These are phyloP conservation scores for Chironomus striatipennis DNA, from an alignment of 1,140 invertebrate genomes.

Conservation along the genomic window DNA sequence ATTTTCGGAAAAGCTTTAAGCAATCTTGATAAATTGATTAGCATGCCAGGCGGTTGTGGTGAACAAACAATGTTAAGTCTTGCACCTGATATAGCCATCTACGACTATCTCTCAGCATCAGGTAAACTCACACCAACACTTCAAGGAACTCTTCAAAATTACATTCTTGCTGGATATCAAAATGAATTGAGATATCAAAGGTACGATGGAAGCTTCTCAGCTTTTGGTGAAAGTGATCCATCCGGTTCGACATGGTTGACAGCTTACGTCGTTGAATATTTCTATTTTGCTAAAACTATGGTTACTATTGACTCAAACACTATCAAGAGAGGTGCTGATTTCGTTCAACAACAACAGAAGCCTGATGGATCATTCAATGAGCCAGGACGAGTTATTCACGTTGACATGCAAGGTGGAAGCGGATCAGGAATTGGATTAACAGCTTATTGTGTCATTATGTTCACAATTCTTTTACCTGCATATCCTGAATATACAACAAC, in stretches of 20 bases:
- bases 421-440: conserved; percentile 62
- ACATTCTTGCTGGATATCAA: conserved; percentile 84
- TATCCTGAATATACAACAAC: background rate
- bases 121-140: conserved; percentile 32
- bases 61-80: conserved; percentile 94
- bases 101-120: conserved; percentile 56
- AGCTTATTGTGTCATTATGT: conserved; percentile 66
- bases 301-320: conserved; percentile 71
- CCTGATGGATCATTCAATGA: background rate
- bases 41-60: conserved; percentile 82
- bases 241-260: conserved; percentile 94
- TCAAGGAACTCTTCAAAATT: conserved; percentile 60
- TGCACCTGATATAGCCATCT: conserved; percentile 79
- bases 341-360: background rate
- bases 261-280: conserved; percentile 82
- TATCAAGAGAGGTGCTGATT: conserved; percentile 63
- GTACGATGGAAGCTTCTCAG: conserved; percentile 88
- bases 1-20: conserved; percentile 64
- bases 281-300: conserved; percentile 71
- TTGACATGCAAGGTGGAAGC: conserved; percentile 64
- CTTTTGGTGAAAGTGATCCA: conserved; percentile 73
- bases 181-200: conserved; percentile 84
- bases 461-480: conserved; percentile 53
- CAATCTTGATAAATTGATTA: conserved; percentile 65
- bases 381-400: conserved; percentile 60